phyloP scores from a whole-genome alignment of 1,140 invertebrate genomes.

The Drosophila saltans region DNA sequence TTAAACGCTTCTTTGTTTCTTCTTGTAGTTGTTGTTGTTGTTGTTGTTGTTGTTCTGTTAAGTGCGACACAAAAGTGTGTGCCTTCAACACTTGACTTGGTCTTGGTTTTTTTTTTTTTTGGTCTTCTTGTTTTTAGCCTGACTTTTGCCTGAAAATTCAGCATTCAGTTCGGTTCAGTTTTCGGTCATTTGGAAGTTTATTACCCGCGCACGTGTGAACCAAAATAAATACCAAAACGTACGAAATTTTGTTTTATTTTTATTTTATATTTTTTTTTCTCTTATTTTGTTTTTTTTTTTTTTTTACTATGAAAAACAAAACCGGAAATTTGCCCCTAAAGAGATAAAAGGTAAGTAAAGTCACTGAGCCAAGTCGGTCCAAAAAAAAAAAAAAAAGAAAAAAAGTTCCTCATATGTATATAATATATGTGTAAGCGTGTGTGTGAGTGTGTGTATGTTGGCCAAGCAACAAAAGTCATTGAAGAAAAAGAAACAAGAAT shows the following conservation, averaged over 20 bases:
- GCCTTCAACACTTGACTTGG: constrained; percentile 52
- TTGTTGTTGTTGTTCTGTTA: constrained; percentile 32
- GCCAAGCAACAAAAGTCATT: constrained; percentile 22
- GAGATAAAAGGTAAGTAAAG: constrained; percentile 30
- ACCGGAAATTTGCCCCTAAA: constrained; percentile 66
- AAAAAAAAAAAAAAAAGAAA: not conserved
- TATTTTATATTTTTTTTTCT: too few species aligned
- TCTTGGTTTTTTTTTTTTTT: not conserved
- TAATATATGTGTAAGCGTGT: not conserved
- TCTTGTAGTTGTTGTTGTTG: constrained; percentile 16
- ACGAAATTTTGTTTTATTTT: constrained; percentile 27
- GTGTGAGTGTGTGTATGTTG: constrained; percentile 24
- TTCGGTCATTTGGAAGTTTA: constrained; percentile 79
- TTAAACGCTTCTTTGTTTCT: constrained; percentile 52
- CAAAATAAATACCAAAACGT: constrained; percentile 76
- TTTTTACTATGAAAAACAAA: constrained; percentile 73
- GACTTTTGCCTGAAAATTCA: constrained; percentile 34
- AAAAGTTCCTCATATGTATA: not conserved
- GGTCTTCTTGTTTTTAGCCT: constrained; percentile 30
- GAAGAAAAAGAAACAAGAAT: constrained; percentile 18
- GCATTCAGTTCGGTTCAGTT: constrained; percentile 47
- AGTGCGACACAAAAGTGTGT: constrained; percentile 51
- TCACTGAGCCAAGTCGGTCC: constrained; percentile 36
- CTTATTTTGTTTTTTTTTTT: constrained; percentile 20
- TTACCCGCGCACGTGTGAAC: constrained; percentile 79